Evolutionary conservation across 2,797 vertebrate genomes (phyloP).

Genomic region (Nannoperca obscura): DNA sequence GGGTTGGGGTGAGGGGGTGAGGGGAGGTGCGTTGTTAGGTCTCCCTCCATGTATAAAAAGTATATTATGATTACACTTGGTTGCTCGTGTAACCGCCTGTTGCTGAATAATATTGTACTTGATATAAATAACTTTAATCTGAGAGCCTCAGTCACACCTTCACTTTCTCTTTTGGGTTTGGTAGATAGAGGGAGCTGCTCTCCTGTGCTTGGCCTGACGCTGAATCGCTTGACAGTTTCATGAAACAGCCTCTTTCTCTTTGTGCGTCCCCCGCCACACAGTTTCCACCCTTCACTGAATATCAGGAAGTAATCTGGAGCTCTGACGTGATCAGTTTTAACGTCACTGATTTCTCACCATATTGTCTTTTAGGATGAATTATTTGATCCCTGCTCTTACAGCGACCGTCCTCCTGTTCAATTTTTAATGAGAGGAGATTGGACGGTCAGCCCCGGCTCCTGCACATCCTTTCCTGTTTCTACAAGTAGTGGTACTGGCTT

Average conservation of each 20-base stretch:
- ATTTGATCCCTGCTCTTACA: slow-evolving; percentile 1
- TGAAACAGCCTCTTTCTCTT: slow-evolving; percentile 25
- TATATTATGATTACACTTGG: background rate
- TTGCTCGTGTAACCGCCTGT: background rate
- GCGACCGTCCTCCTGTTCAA: slow-evolving; percentile 54
- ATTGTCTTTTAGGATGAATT: slow-evolving; percentile 46
- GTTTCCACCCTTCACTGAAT: slow-evolving; percentile 24
- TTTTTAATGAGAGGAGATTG: slow-evolving; percentile 72
- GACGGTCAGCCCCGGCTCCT: slow-evolving; percentile 24
- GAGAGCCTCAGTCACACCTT: slow-evolving; percentile 2
- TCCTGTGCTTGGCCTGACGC: slow-evolving; percentile 57
- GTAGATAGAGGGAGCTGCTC: slow-evolving; percentile 81
- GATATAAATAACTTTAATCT: too few relatives aligned
- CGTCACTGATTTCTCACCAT: slow-evolving; percentile 18
- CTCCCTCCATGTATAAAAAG: background rate
- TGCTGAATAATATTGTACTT: background rate
- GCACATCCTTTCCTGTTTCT: slow-evolving; percentile 35
- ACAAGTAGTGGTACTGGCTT: slow-evolving; percentile 81
- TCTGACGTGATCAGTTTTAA: background rate
- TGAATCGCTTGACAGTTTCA: slow-evolving; percentile 49
- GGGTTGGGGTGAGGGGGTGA: background rate
- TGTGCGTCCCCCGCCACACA: slow-evolving; percentile 17
- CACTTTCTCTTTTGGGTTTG: slow-evolving; percentile 59
- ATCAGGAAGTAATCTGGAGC: slow-evolving; percentile 11
- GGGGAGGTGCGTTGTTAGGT: background rate